Conservation (phyloP, 53 echinoderm and acorn worm genomes). For the Zoroaster sp. region DNA sequence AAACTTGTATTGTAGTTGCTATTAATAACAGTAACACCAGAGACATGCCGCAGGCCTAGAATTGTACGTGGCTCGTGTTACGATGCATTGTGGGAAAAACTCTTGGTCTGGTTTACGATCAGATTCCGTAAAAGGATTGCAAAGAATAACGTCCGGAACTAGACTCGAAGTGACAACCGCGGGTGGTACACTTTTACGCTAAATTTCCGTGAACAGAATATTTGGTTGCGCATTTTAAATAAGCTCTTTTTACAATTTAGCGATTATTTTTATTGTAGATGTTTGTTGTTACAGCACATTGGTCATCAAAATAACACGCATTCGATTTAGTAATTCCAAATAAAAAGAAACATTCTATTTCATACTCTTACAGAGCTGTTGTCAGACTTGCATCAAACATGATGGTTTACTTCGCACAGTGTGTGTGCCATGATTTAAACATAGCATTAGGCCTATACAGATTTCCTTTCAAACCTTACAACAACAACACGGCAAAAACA, state of each 20-base stretch:
- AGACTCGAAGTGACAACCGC: no score
- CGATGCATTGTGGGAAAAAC: background rate
- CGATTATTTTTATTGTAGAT: background rate
- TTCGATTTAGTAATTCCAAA: background rate
- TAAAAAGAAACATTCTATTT: background rate
- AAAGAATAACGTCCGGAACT: no score
- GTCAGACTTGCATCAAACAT: background rate
- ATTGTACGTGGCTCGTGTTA: background rate
- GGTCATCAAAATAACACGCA: background rate
- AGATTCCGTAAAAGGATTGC: background rate
- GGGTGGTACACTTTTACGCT: no score
- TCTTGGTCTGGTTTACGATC: background rate
- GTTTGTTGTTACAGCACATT: background rate
- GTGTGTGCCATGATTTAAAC: background rate
- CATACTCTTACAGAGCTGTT: background rate
- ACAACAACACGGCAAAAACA: slow-evolving; percentile 5
- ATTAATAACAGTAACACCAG: background rate
- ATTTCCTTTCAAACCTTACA: background rate
- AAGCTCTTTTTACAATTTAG: background rate
- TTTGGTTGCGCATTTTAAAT: no score
- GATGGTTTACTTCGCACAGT: background rate
- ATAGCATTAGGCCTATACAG: background rate
- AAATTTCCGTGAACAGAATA: no score
- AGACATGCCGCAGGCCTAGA: background rate
- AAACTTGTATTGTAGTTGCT: background rate